A percentile compares a stretch with the other conserved stretches of the same genome.
Conservation (phyloP, 2,888 invertebrate species). For the Nephrocerus scutellatus region DNA sequence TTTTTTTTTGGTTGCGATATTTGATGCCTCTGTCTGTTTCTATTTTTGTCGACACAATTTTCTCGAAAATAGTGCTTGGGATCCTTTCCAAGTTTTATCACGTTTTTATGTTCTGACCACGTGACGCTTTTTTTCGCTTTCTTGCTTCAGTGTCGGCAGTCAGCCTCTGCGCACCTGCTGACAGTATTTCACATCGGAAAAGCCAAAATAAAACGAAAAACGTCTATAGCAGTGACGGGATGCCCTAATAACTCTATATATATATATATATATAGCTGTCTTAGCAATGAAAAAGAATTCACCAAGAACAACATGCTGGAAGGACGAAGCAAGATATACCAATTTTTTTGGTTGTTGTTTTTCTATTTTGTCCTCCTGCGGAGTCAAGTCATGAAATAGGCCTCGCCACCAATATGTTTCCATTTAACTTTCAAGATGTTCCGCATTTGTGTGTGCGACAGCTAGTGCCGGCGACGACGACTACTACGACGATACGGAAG, state of each 20-base stretch:
- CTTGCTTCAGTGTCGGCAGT: conserved; percentile 2
- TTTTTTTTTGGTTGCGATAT: too few species aligned
- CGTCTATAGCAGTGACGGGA: conserved; percentile 1
- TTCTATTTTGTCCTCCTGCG: too few species aligned
- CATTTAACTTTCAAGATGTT: conserved; percentile 10
- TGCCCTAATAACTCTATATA: not conserved
- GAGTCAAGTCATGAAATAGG: conserved; percentile 8
- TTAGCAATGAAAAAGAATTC: too few species aligned
- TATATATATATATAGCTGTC: too few species aligned
- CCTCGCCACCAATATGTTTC: conserved; percentile 2
- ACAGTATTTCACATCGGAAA: conserved; percentile 24
- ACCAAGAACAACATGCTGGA: too few species aligned
- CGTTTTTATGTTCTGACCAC: conserved; percentile 49
- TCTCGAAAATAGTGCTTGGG: too few species aligned
- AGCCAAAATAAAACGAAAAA: not conserved
- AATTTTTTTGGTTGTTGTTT: too few species aligned
- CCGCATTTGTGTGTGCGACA: conserved; percentile 5
- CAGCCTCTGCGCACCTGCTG: conserved; percentile 34
- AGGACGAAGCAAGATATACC: too few species aligned
- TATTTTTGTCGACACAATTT: too few species aligned
- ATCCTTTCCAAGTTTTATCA: conserved; percentile 44
- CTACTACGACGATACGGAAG: not conserved
- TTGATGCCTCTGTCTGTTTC: too few species aligned
- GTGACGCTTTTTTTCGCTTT: conserved; percentile 35
- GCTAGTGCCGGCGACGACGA: conserved; percentile 3